These are phyloP conservation scores for Oscheius sp. DNA, from an alignment of 2,888 invertebrate genomes.

Conservation along the genomic window DNA sequence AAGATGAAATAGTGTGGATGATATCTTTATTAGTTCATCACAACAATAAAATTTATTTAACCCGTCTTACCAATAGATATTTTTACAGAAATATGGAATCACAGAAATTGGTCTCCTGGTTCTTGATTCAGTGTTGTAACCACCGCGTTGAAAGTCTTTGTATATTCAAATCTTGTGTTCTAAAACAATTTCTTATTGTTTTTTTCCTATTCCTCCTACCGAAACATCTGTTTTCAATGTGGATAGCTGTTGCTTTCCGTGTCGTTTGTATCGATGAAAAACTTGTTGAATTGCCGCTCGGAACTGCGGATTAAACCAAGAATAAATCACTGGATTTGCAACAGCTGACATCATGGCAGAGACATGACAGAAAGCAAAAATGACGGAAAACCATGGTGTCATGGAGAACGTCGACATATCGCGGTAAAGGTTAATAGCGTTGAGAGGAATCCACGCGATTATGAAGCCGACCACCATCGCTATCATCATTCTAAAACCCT, in stretches of 20 bases:
- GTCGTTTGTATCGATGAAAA: conserved; percentile 2
- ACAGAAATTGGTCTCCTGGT: conserved; percentile 24
- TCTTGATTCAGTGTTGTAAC: not conserved
- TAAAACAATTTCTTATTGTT: conserved; percentile 1
- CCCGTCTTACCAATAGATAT: too few relatives aligned
- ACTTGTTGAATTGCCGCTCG: conserved; percentile 44
- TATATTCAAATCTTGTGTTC: conserved; percentile 4
- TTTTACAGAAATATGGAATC: too few relatives aligned
- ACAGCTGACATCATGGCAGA: conserved; percentile 67
- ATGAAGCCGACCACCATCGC: conserved; percentile 67
- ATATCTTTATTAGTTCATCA: too few relatives aligned
- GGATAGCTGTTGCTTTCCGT: not conserved
- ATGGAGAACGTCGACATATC: conserved; percentile 48
- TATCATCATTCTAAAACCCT: conserved; percentile 64
- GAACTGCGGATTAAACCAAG: conserved; percentile 68
- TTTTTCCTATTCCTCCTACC: not conserved
- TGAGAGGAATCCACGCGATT: conserved; percentile 68
- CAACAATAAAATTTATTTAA: too few relatives aligned
- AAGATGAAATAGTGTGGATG: too few relatives aligned
- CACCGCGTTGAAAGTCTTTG: conserved; percentile 16
- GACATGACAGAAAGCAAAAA: conserved; percentile 65
- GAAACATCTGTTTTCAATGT: not conserved
- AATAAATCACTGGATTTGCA: conserved; percentile 66
- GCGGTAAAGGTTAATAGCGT: conserved; percentile 63
- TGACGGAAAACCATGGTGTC: conserved; percentile 42